A percentile compares a stretch with the other conserved stretches of the same genome.
These are phyloP conservation scores for Alectura lathami DNA, from an alignment of 2,113 vertebrate species.

Conservation along the genomic window DNA sequence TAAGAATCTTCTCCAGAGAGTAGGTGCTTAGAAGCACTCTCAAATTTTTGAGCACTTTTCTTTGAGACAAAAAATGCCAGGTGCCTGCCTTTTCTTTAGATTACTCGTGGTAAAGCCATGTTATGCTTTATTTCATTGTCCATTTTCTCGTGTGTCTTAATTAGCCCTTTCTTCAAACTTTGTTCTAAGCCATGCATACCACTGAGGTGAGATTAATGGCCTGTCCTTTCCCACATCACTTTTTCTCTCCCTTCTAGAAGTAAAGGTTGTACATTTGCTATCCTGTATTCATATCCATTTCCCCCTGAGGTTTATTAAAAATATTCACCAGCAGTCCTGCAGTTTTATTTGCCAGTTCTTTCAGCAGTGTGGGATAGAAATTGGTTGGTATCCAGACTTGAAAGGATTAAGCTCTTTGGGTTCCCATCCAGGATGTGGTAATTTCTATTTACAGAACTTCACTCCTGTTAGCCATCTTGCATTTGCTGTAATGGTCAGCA, in stretches of 20 bases:
- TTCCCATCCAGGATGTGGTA: neutral
- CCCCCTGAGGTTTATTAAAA: constrained; percentile 2
- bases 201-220: constrained; percentile 36
- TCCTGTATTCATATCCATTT: neutral
- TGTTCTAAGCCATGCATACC: neutral
- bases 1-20: neutral
- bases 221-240: constrained; percentile 18
- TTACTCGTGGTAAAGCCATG: neutral
- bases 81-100: neutral
- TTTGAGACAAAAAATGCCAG: neutral
- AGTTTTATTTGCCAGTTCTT: neutral
- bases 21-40: neutral
- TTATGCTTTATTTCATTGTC: neutral
- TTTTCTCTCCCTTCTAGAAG: neutral
- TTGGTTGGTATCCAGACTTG: neutral
- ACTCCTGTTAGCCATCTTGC: neutral
- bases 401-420: neutral
- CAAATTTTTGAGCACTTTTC: neutral
- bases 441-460: neutral
- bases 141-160: constrained; percentile 54
- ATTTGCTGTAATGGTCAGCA: neutral
- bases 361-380: neutral
- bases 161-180: constrained; percentile 23
- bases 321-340: neutral
- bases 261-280: neutral